These are phyloP conservation scores for Psilopsiagon aymara DNA, from an alignment of 2,113 vertebrate genomes.

Conservation along the genomic window DNA sequence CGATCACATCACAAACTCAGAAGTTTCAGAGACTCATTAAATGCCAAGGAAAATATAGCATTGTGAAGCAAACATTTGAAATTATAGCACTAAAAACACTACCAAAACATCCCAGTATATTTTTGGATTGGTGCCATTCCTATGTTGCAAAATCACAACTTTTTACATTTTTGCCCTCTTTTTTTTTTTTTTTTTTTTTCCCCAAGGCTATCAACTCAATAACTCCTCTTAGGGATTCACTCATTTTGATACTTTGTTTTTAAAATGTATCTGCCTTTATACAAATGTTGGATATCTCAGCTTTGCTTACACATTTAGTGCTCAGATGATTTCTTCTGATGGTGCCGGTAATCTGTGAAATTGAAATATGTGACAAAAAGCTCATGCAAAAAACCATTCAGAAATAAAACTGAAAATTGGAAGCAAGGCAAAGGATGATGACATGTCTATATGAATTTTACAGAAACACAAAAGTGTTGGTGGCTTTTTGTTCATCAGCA, in stretches of 20 bases:
- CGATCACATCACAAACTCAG: not conserved
- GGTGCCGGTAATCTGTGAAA: constrained; percentile 1
- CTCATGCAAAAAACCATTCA: constrained; percentile 12
- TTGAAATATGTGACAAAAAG: not conserved
- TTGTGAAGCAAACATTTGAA: not conserved
- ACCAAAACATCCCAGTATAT: not conserved
- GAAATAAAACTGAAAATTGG: not conserved
- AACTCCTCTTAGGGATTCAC: not conserved
- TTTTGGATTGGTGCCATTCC: not conserved
- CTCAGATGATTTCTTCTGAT: constrained; percentile 1
- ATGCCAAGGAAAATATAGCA: not conserved
- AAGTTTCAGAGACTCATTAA: not conserved
- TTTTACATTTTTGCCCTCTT: not conserved
- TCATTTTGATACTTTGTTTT: not conserved
- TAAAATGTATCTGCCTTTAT: not conserved
- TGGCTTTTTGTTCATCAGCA: not conserved
- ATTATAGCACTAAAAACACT: not conserved
- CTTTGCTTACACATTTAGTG: constrained; percentile 24
- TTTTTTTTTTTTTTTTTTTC: not conserved
- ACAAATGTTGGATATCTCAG: constrained; percentile 31
- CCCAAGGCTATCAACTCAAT: not conserved
- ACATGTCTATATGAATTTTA: not conserved
- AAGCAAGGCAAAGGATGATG: not conserved
- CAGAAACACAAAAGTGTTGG: not conserved
- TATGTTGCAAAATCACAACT: not conserved